Evolutionary conservation across 92 coral and sea anemone species (phyloP).

Genomic region (Epizoanthus illoricatus): DNA sequence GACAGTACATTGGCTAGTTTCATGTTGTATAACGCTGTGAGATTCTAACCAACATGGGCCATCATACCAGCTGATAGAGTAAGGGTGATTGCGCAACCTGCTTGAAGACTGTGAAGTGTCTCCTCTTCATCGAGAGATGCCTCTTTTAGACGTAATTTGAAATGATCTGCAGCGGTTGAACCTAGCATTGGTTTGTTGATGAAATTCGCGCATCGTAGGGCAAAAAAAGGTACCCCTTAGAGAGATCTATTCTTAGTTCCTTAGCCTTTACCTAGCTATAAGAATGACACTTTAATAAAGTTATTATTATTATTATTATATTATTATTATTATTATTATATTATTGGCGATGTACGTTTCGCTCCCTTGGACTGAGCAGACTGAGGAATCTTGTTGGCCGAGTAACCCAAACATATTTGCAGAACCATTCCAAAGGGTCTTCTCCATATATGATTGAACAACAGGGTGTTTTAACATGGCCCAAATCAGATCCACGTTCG

Average conservation of each 20-base stretch:
- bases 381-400: no score
- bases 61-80: constrained; percentile 61
- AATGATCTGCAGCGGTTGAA: constrained; percentile 52
- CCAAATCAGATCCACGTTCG: no score
- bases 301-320: no score
- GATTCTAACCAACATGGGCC: constrained; percentile 64
- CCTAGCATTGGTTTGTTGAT: constrained; percentile 57
- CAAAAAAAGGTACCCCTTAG: constrained; percentile 55
- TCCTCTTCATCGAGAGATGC: constrained; percentile 58
- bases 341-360: no score
- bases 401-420: no score
- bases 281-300: no score
- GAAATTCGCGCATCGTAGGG: constrained; percentile 52
- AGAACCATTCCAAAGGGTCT: no score
- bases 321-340: no score
- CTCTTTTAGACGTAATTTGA: constrained; percentile 51
- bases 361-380: no score
- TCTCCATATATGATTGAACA: no score
- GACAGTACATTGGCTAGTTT: constrained; percentile 60
- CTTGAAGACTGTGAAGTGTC: constrained; percentile 54
- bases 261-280: background rate
- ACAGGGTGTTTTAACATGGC: no score
- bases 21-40: constrained; percentile 55
- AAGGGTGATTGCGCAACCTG: constrained; percentile 57
- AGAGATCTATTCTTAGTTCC: constrained; percentile 49